These are phyloP conservation scores for Dipodomys merriami DNA, from an alignment of 2,113 vertebrate genomes.

Conservation along the genomic window DNA sequence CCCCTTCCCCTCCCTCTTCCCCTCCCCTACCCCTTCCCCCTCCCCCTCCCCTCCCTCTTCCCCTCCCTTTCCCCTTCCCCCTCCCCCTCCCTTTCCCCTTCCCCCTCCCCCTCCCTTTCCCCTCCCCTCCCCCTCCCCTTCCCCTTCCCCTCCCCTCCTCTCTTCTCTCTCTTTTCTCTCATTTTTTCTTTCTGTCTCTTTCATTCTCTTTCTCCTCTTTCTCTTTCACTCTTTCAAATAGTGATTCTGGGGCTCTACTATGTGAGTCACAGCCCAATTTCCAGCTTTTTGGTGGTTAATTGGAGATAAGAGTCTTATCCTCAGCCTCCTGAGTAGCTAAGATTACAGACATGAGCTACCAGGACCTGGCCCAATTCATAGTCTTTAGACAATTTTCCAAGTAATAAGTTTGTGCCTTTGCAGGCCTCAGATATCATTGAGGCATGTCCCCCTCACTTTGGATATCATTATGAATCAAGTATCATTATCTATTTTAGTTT, in stretches of 20 bases:
- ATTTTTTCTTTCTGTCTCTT: no score
- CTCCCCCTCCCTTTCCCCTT: not conserved
- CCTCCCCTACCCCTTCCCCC: not conserved
- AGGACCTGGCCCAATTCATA: not conserved
- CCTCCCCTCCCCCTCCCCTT: no score
- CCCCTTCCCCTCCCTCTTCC: not conserved
- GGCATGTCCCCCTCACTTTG: not conserved
- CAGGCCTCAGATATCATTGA: not conserved
- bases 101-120: not conserved
- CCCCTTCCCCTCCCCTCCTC: rapidly evolving
- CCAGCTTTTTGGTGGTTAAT: no score
- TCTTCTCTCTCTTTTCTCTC: no score
- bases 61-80: not conserved
- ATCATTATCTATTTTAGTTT: not conserved
- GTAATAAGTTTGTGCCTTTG: not conserved
- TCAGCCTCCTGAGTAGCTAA: no score
- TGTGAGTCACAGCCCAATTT: no score
- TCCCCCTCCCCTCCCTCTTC: not conserved
- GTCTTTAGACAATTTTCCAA: not conserved
- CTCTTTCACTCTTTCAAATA: no score
- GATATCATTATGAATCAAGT: not conserved
- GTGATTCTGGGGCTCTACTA: no score
- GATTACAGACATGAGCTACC: no score
- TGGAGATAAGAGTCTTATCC: no score
- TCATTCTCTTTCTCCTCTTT: no score